These are phyloP conservation scores for Ursus arctos DNA, from an alignment of 2,113 vertebrate species.

Conservation along the genomic window DNA sequence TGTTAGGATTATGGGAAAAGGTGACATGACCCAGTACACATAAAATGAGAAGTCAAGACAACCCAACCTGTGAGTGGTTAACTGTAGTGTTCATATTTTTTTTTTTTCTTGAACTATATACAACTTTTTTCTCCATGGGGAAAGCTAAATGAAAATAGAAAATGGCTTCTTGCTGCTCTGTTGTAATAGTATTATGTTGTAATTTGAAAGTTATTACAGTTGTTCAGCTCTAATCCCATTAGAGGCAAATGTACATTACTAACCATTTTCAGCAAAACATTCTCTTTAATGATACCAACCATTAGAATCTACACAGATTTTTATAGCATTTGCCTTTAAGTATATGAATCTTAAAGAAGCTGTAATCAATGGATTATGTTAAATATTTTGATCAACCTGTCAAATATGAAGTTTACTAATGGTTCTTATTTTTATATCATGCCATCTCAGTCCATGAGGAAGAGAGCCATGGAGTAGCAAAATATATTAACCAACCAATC, in stretches of 20 bases:
- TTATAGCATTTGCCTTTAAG: constrained; percentile 37
- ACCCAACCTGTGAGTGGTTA: neutral
- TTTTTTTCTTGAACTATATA: neutral
- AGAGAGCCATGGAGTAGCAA: neutral
- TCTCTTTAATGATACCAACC: constrained; percentile 12
- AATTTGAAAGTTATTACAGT: constrained; percentile 53
- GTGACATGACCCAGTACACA: neutral
- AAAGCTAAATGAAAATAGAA: constrained; percentile 43
- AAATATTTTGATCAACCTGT: neutral
- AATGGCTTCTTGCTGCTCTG: neutral
- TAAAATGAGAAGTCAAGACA: constrained; percentile 28
- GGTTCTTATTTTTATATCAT: neutral
- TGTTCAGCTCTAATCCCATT: neutral
- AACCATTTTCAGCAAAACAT: constrained; percentile 3
- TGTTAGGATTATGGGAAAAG: constrained; percentile 3
- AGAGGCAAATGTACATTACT: constrained; percentile 32
- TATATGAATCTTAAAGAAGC: neutral
- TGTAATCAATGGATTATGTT: neutral
- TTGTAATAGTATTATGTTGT: neutral
- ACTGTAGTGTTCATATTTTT: constrained; percentile 12
- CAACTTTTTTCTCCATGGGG: neutral
- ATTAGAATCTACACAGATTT: constrained; percentile 15
- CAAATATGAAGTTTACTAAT: constrained; percentile 10
- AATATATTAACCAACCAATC: neutral
- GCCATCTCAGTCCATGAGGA: constrained; percentile 7